phyloP scores from a whole-genome alignment of 2,797 vertebrate species.

The Threskiornis aethiopicus region DNA sequence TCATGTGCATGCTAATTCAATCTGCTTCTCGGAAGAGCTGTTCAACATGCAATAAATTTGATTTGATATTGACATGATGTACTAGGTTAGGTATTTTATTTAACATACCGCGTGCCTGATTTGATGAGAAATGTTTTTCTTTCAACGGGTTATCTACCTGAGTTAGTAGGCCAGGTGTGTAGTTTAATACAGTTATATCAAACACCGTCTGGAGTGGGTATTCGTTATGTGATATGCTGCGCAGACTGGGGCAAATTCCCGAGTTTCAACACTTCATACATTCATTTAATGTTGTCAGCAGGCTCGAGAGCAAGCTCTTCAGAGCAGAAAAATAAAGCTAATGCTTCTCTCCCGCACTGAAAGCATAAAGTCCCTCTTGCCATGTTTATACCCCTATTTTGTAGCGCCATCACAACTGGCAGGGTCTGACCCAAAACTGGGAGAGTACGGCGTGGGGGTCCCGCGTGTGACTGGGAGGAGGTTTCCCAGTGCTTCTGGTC shows the following conservation, averaged over 20 bases:
- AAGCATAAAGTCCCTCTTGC: neutral
- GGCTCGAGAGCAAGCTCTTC: neutral
- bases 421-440: neutral
- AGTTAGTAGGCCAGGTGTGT: neutral
- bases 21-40: slow-evolving; percentile 8
- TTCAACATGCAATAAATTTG: slow-evolving; percentile 36
- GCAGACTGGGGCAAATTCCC: neutral
- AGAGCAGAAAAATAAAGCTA: neutral
- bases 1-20: slow-evolving; percentile 62
- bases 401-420: neutral
- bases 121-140: slow-evolving; percentile 26
- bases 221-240: neutral
- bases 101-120: slow-evolving; percentile 14
- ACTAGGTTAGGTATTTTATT: slow-evolving; percentile 29
- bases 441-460: neutral
- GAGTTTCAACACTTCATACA: neutral
- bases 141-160: neutral
- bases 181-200: neutral
- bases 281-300: neutral
- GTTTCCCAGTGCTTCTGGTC: neutral
- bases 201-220: neutral
- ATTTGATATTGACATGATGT: slow-evolving; percentile 56
- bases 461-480: neutral
- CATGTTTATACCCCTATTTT: neutral
- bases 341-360: neutral